These are phyloP conservation scores for Drosophila austrosaltans DNA, from an alignment of 2,888 invertebrate genomes.

Conservation along the genomic window DNA sequence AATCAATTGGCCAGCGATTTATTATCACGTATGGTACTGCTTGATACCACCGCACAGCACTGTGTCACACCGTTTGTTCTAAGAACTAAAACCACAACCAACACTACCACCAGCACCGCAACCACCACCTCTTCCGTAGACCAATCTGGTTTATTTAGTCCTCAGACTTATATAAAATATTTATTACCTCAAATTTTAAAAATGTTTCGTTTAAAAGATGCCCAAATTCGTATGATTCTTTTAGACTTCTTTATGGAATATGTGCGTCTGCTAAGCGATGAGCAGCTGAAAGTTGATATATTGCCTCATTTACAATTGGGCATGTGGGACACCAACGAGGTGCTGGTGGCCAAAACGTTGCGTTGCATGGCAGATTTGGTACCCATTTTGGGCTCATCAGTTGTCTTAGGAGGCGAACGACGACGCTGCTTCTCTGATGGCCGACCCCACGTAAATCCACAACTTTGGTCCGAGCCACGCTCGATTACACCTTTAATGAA, in stretches of 20 bases:
- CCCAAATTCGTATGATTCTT: slow-evolving; percentile 91
- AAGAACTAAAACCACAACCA: slow-evolving; percentile 85
- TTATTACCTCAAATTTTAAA: slow-evolving; percentile 91
- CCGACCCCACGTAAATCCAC: slow-evolving; percentile 85
- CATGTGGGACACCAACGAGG: slow-evolving; percentile 93
- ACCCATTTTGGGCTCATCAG: slow-evolving; percentile 91
- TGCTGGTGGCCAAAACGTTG: slow-evolving; percentile 91
- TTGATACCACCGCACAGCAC: slow-evolving; percentile 91
- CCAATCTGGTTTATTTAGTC: slow-evolving; percentile 87
- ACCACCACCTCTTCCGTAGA: not conserved
- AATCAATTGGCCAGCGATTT: slow-evolving; percentile 90
- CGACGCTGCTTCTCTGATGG: slow-evolving; percentile 93
- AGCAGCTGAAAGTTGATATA: slow-evolving; percentile 90
- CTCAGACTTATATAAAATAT: slow-evolving; percentile 88
- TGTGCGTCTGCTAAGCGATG: slow-evolving; percentile 89
- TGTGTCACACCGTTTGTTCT: slow-evolving; percentile 82
- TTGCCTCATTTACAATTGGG: slow-evolving; percentile 95
- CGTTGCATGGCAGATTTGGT: slow-evolving; percentile 92
- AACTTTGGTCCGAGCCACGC: slow-evolving; percentile 81
- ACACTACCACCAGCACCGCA: slow-evolving; percentile 83
- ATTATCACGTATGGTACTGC: slow-evolving; percentile 92
- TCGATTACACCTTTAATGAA: slow-evolving; percentile 83
- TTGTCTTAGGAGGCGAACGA: slow-evolving; percentile 92
- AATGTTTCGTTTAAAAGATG: slow-evolving; percentile 93
- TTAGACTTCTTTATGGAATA: slow-evolving; percentile 91